A percentile compares a stretch with the other conserved stretches of the same genome.
Conservation (phyloP, 2,113 vertebrate species). For the Alligator sinensis region DNA sequence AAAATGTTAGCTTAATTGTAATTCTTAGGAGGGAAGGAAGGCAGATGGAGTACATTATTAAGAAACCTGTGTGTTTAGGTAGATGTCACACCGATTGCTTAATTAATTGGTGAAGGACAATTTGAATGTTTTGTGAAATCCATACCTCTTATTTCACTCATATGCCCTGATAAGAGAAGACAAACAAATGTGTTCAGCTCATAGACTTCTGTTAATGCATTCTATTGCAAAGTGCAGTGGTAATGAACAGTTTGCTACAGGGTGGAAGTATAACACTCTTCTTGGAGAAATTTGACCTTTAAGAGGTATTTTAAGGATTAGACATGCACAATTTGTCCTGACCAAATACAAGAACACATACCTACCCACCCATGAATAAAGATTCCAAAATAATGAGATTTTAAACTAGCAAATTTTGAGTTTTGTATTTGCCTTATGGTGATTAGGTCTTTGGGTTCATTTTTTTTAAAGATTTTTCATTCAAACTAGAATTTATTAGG, state of each 20-base stretch:
- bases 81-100: not conserved
- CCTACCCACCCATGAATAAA: not conserved
- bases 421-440: not conserved
- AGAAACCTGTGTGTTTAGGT: not conserved
- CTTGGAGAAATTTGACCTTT: not conserved
- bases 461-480: not conserved
- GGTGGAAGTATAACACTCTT: rapidly evolving
- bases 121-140: not conserved
- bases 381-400: not conserved
- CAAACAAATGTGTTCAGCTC: not conserved
- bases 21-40: not conserved
- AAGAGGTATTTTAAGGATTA: not conserved
- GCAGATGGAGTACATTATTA: not conserved
- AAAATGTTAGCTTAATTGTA: constrained; percentile 5
- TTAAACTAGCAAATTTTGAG: not conserved
- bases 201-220: not conserved
- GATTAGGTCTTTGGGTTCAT: not conserved
- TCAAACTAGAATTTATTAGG: not conserved
- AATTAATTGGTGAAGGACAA: not conserved
- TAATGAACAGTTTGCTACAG: not conserved
- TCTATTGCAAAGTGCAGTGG: not conserved
- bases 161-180: not conserved
- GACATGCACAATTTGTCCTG: not conserved
- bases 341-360: not conserved
- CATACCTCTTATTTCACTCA: not conserved